Percentiles rank a stretch among this genome's conserved stretches.
phyloP scores from a whole-genome alignment of 23 tunicate species.

The Trididemnum nubilum region DNA sequence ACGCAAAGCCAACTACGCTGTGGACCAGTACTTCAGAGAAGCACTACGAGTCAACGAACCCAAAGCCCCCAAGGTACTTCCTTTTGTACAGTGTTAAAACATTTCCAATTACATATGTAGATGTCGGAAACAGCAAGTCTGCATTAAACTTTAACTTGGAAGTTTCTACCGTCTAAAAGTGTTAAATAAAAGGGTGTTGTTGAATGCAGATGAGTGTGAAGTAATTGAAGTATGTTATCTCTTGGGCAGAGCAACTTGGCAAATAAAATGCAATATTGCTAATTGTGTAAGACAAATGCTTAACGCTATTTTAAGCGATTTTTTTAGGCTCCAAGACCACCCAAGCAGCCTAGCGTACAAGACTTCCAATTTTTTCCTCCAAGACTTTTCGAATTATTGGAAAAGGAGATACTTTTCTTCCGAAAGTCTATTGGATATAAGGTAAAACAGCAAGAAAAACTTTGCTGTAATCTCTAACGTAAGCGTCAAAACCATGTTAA shows the following conservation, averaged over 20 bases:
- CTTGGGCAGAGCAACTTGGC: too few species aligned
- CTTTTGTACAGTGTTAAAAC: too few species aligned
- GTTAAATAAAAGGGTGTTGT: too few species aligned
- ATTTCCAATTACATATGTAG: too few species aligned
- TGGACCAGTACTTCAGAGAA: conserved; percentile 97
- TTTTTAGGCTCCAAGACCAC: conserved; percentile 91
- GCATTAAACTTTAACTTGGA: too few species aligned
- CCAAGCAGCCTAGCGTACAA: conserved; percentile 94
- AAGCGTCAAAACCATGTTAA: too few species aligned
- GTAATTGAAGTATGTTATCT: too few species aligned
- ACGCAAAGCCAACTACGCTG: conserved; percentile 96
- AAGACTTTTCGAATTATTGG: conserved; percentile 77
- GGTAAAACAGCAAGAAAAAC: conserved; percentile 43
- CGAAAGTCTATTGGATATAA: conserved; percentile 84
- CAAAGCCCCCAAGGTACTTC: conserved; percentile 84
- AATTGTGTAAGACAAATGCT: too few species aligned
- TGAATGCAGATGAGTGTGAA: too few species aligned
- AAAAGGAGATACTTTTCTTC: conserved; percentile 85
- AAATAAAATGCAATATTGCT: too few species aligned
- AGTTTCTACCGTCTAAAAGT: too few species aligned
- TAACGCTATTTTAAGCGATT: neutral
- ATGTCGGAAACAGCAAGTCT: too few species aligned
- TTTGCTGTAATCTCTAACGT: neutral
- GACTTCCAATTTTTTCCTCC: conserved; percentile 98
- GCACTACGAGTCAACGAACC: conserved; percentile 94